Evolutionary conservation across 2,888 invertebrate genomes (phyloP).

Genomic region (Ophraella communa): DNA sequence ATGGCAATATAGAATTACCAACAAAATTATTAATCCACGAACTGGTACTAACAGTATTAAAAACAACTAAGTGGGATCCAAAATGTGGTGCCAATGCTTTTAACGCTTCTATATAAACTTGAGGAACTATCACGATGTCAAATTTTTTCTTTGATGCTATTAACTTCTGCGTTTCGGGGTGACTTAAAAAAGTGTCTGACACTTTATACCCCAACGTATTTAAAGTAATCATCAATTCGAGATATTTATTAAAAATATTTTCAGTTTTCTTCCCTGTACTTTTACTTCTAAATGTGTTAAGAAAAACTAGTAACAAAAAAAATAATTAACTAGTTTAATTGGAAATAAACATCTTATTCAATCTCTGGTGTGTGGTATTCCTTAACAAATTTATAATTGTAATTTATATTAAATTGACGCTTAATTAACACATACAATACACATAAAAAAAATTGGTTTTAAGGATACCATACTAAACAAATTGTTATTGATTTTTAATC

Average conservation of each 20-base stretch:
- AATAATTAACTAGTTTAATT: no score
- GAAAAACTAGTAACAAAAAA: no score
- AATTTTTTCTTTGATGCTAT: conserved; percentile 53
- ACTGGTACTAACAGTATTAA: conserved; percentile 60
- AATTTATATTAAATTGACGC: no score
- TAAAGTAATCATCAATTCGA: no score
- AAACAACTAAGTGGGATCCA: conserved; percentile 53
- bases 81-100: conserved; percentile 55
- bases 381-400: no score
- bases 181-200: conserved; percentile 47
- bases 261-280: background rate
- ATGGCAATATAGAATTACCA: conserved; percentile 60
- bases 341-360: no score
- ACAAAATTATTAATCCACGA: conserved; percentile 60
- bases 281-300: no score
- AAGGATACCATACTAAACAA: no score
- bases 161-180: conserved; percentile 49
- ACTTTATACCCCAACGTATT: background rate
- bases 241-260: background rate
- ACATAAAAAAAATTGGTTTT: no score
- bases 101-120: conserved; percentile 62
- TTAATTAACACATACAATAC: no score
- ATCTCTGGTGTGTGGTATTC: no score
- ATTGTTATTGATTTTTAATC: no score
- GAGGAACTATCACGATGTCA: conserved; percentile 59